Conservation (phyloP, 1,140 invertebrate species). For the Drosophila murphyi region DNA sequence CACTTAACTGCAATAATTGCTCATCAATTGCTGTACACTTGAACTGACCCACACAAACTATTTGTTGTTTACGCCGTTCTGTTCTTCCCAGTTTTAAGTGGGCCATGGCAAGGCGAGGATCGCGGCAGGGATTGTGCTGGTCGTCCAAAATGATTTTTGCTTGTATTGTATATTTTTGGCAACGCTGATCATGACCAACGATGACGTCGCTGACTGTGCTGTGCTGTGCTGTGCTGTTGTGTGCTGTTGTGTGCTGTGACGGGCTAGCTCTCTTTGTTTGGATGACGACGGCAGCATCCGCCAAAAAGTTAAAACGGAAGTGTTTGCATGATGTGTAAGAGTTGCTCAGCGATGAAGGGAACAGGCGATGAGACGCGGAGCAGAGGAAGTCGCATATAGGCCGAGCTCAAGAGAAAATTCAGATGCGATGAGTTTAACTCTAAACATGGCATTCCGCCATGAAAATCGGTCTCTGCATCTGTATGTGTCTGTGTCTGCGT, state of each 20-base stretch:
- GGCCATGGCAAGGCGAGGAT: neutral
- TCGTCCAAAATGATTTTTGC: constrained; percentile 24
- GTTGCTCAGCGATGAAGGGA: neutral
- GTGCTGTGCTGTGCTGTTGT: neutral
- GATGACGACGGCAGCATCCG: constrained; percentile 15
- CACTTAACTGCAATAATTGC: constrained; percentile 49
- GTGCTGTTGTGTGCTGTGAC: neutral
- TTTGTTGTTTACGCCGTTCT: constrained; percentile 40
- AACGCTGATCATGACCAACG: constrained; percentile 25
- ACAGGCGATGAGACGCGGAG: neutral
- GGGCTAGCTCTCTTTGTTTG: constrained; percentile 27
- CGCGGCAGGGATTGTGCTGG: neutral
- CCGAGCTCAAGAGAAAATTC: constrained; percentile 39
- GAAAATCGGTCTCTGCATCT: neutral
- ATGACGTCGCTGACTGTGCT: neutral
- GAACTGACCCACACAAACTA: constrained; percentile 71
- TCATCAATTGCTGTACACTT: constrained; percentile 66
- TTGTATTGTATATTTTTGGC: constrained; percentile 63
- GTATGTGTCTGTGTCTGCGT: neutral
- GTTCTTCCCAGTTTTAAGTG: neutral
- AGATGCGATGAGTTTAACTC: constrained; percentile 60
- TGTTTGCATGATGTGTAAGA: constrained; percentile 78
- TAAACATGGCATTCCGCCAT: constrained; percentile 27
- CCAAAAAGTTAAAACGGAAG: constrained; percentile 63
- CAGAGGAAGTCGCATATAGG: neutral